Percentiles rank a stretch among this genome's conserved stretches.
Evolutionary conservation across 2,113 vertebrate species (phyloP).

Genomic region (Scomber japonicus): DNA sequence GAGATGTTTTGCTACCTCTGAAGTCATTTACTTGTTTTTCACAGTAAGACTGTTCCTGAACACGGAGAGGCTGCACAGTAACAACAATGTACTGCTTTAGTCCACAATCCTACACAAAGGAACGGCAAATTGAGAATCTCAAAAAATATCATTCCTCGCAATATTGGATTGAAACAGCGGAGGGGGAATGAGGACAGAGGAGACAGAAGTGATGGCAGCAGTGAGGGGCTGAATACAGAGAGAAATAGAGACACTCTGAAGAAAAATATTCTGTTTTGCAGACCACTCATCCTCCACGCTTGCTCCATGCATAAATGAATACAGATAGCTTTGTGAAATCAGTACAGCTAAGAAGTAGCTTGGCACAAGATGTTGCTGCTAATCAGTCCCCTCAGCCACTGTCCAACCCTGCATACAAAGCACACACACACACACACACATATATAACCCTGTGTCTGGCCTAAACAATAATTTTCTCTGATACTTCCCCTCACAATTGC

Average conservation of each 20-base stretch:
- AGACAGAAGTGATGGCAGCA: conserved; percentile 6
- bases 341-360: conserved; percentile 62
- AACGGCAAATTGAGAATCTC: conserved; percentile 16
- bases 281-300: conserved; percentile 44
- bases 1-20: conserved; percentile 28
- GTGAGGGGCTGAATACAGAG: conserved; percentile 16
- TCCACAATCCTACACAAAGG: conserved; percentile 30
- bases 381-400: conserved; percentile 69
- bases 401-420: conserved; percentile 45
- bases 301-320: conserved; percentile 71
- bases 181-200: not conserved
- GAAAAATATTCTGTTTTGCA: conserved; percentile 56
- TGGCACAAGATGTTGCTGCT: conserved; percentile 69
- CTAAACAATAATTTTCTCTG: conserved; percentile 46
- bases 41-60: conserved; percentile 20
- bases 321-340: conserved; percentile 67
- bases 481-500: conserved; percentile 39
- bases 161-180: conserved; percentile 28
- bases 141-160: conserved; percentile 13
- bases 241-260: conserved; percentile 22
- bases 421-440: conserved; percentile 4
- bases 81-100: conserved; percentile 26
- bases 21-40: conserved; percentile 53
- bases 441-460: not conserved
- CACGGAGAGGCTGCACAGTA: conserved; percentile 6